A percentile compares a stretch with the other conserved stretches of the same genome.
phyloP scores from a whole-genome alignment of 2,797 vertebrate genomes.

The Peromyscus eremicus region DNA sequence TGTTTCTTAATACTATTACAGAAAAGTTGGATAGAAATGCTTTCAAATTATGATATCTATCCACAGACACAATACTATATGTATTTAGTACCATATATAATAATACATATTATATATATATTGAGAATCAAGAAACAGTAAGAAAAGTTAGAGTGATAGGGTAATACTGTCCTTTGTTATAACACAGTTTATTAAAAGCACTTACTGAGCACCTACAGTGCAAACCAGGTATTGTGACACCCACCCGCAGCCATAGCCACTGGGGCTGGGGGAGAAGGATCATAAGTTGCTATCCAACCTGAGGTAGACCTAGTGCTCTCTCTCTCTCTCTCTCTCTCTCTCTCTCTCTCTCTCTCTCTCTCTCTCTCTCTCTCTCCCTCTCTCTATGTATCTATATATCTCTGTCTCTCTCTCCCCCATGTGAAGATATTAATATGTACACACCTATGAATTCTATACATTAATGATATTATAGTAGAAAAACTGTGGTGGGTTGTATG shows the following conservation, averaged over 20 bases:
- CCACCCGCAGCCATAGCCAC: not conserved
- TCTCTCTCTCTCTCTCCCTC: not conserved
- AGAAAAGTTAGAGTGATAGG: not conserved
- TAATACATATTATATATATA: not conserved
- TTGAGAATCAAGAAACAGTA: not conserved
- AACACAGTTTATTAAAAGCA: slow-evolving; percentile 1
- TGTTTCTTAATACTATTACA: not conserved
- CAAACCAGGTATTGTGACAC: not conserved
- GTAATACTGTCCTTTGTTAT: not conserved
- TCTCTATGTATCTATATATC: too few species aligned
- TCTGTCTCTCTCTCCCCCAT: not conserved
- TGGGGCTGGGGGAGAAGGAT: not conserved
- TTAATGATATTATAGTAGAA: not conserved
- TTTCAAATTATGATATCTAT: not conserved
- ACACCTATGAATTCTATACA: not conserved
- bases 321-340: too few species aligned
- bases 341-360: not conserved
- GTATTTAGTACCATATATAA: not conserved
- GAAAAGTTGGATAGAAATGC: not conserved
- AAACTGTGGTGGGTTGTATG: too few species aligned
- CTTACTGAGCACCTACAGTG: not conserved
- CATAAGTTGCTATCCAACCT: not conserved
- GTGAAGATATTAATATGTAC: not conserved
- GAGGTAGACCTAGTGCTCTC: not conserved
- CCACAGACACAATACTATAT: not conserved